Conservation (phyloP, 2,113 vertebrate species). For the Haemorhous mexicanus region DNA sequence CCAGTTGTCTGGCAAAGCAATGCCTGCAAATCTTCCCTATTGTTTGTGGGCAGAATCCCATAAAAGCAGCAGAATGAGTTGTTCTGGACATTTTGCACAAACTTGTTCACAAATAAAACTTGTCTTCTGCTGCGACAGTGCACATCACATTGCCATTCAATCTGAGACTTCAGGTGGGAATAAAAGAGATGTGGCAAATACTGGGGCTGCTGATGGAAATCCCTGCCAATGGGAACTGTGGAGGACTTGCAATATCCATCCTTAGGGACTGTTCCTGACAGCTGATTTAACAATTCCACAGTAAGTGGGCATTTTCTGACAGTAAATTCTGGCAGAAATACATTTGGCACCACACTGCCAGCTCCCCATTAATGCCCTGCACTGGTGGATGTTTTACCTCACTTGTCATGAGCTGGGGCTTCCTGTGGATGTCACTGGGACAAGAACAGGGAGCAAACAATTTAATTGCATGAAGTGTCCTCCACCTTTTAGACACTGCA, state of each 20-base stretch:
- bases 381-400: neutral
- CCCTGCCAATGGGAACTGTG: neutral
- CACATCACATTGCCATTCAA: neutral
- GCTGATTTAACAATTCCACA: slow-evolving; percentile 30
- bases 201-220: slow-evolving; percentile 24
- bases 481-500: neutral
- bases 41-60: slow-evolving; percentile 16
- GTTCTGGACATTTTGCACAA: neutral
- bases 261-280: neutral
- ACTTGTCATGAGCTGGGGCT: neutral
- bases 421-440: neutral
- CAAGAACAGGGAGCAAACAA: neutral
- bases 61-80: neutral
- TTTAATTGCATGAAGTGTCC: rapidly evolving
- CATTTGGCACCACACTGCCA: neutral
- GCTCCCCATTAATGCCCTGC: neutral
- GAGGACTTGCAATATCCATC: neutral
- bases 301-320: slow-evolving; percentile 41
- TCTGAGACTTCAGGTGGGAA: slow-evolving; percentile 6
- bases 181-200: neutral
- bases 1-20: neutral
- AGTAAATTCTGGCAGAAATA: slow-evolving; percentile 8
- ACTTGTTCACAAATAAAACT: slow-evolving; percentile 12
- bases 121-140: neutral
- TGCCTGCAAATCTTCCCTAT: neutral